A percentile compares a stretch with the other conserved stretches of the same genome.
These are phyloP conservation scores for Lapara coniferarum DNA, from an alignment of 2,888 invertebrate genomes.

Conservation along the genomic window DNA sequence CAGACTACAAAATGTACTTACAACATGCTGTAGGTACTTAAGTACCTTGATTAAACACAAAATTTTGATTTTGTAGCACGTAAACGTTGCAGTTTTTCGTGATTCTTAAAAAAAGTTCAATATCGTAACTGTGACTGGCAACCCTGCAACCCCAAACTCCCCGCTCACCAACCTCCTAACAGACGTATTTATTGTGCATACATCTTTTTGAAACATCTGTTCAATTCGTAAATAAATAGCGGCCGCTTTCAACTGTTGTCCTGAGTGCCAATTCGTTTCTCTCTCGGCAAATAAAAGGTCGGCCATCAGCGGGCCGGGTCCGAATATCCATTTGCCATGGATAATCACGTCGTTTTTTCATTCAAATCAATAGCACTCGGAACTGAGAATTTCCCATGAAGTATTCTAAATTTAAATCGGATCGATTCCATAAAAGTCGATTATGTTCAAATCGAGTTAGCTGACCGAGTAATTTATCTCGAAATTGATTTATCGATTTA, in stretches of 20 bases:
- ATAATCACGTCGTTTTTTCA: conserved; percentile 39
- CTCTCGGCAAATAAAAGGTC: conserved; percentile 40
- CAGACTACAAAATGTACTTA: no score
- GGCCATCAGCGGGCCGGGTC: conserved; percentile 38
- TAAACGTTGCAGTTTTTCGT: background rate
- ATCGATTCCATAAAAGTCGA: conserved; percentile 25
- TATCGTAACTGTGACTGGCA: background rate
- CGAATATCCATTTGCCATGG: conserved; percentile 44
- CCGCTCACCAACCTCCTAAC: conserved; percentile 31
- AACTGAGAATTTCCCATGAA: conserved; percentile 27
- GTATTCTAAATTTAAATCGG: conserved; percentile 29
- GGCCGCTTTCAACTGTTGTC: conserved; percentile 27
- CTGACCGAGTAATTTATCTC: conserved; percentile 25
- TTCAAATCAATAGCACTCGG: conserved; percentile 27
- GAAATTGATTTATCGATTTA: conserved; percentile 14
- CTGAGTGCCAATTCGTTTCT: conserved; percentile 38
- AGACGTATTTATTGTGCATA: conserved; percentile 39
- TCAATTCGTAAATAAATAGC: conserved; percentile 38
- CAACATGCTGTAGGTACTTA: no score
- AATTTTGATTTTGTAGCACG: no score
- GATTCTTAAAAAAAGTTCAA: no score
- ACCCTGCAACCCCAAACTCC: background rate
- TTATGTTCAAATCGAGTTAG: conserved; percentile 25
- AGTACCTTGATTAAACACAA: no score
- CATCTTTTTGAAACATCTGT: conserved; percentile 37